Base-by-base conservation (phyloP, 1,140 invertebrate species). In the Zaprionus davidi region DNA sequence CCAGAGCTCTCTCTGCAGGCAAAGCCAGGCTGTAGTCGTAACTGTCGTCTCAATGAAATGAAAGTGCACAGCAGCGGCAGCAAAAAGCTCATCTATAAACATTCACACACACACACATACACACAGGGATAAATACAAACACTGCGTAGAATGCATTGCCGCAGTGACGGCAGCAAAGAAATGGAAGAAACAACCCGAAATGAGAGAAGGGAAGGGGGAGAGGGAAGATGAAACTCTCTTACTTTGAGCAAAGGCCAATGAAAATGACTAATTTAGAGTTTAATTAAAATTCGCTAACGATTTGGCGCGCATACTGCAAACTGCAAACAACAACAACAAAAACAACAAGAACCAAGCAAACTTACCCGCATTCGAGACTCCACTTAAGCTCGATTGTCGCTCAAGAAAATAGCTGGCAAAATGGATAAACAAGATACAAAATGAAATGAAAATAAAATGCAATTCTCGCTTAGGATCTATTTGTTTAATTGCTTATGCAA, bases 221-320 rank as follows among this genome's bases (percentile, higher is more conserved):
- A 4, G 17, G 66, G 26, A 11, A 11, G 9, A 11, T 34, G 51
- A 24, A 60, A 34, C 64, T 58, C 81, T 90, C 74, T 78, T 77
- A 77, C 76, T 82, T 90, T 77, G 76, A 74, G 79, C 79, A 90
- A 82, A 90, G 82, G 71, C 78, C 79, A 81, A 82, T 85, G 85
- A 82, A 85, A 90, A 90, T 90, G 76, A 85, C 85, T 90, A 90
- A 90, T 85, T 88, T 90, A 74, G 81, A 90, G 85, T 90, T 90
- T 90, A 90, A 90, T 90, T 90, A 90, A 90, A 90, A 88, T 79
- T 72, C 85, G 76, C 85, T 90, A 90, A 88, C 81, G 84, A 88
- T 81, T 81, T 88, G 73, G 72, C 76, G 70, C 73, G 76, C 63
- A 24, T 24, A 51, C 46, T 51, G 20, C 46, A 41, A 79, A 82